Conservation (phyloP, 2,797 vertebrate genomes). For the Sebastes umbrosus region DNA sequence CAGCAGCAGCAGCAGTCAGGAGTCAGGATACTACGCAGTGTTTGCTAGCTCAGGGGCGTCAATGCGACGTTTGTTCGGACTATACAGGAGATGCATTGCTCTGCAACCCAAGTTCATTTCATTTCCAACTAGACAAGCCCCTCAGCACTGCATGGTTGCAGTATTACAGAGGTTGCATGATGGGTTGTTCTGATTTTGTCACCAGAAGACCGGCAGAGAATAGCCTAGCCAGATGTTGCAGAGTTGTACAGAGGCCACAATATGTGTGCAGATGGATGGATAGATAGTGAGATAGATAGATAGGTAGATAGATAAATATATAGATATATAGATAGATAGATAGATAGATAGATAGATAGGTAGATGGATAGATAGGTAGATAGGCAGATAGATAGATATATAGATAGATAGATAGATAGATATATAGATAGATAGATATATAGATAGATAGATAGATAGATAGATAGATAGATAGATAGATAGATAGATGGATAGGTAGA, state of each 20-base stretch:
- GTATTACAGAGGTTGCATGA: not conserved
- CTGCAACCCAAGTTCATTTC: not conserved
- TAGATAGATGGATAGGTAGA: too few species aligned
- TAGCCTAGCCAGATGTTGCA: conserved; percentile 26
- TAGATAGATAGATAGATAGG: not conserved
- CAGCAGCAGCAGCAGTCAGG: conserved; percentile 17
- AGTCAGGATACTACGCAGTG: conserved; percentile 24
- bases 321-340: not conserved
- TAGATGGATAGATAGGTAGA: not conserved
- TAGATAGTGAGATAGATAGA: not conserved
- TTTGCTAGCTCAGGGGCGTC: conserved; percentile 43
- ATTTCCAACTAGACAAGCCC: not conserved
- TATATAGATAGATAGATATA: not conserved
- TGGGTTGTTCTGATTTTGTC: not conserved
- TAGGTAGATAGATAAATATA: not conserved
- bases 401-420: not conserved
- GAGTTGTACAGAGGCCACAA: conserved; percentile 3
- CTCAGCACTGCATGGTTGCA: not conserved
- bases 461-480: not conserved
- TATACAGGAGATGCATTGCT: not conserved
- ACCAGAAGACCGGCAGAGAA: not conserved
- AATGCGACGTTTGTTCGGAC: conserved; percentile 46
- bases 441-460: not conserved
- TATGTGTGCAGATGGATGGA: not conserved
- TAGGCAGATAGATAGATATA: not conserved